Base-by-base conservation (phyloP, 2,888 invertebrate species). In the Acleris emargana region DNA sequence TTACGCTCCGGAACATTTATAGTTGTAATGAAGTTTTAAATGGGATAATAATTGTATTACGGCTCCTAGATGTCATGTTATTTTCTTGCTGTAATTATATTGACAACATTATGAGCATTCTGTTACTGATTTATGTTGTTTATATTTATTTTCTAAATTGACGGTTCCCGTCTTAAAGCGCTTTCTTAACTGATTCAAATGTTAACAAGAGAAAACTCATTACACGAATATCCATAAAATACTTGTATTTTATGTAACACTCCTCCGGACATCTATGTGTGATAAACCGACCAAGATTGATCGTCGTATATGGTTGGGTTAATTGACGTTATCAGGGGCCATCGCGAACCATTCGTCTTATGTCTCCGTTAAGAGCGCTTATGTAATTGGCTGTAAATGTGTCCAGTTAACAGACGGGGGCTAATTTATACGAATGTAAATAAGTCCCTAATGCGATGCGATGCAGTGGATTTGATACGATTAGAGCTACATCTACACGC, bases 281-380 rank as follows among this genome's bases (percentile, higher is more conserved):
- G 71, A 71, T 77, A 74, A 70, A 69, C 64, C 67, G 53, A 64
- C 54, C 55, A 66, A 75, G 73, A 78, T 71, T 69, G 76, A 79
- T 79, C 75, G 73, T 60, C 73, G 67, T 71, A 68, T 73, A 59
- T 67, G 67, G 68, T 63, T 64, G 62, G 59, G 67, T 77, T 82
- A 80, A 81, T 82, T 81, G 78, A 79, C 77, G 68, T 71, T 76
- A 80, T 79, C 79, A 69, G 68, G 67, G 69, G 71, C 71, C 69
- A 78, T 78, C 78, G 74, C 66, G 68, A 72, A 68, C 71, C 72
- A 72, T 71, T 71, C 70, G 69, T 72, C 73, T 72, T 68, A 62
- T 69, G 61, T 67, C 68, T 63, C 52, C 57, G 59, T 58, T 62
- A 67, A 70, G 69, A 68, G 62, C 47, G 47, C 68, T 73, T 72